phyloP scores from a whole-genome alignment of 2,797 vertebrate genomes.

The Crenuchus spilurus region DNA sequence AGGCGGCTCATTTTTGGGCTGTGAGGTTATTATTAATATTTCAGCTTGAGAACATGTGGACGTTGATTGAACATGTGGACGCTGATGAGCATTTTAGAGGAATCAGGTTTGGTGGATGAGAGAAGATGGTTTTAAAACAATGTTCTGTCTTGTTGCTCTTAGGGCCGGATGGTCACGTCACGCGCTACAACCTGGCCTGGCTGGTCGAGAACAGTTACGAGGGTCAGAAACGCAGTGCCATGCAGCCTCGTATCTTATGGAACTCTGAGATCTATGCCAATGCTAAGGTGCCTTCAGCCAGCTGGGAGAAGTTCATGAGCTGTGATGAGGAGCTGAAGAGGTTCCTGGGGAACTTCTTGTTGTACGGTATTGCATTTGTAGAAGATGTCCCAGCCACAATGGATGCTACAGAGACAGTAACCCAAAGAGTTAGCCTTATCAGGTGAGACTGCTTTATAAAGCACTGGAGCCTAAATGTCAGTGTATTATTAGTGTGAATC shows the following conservation, averaged over 20 bases:
- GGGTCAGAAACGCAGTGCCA: slow-evolving; percentile 74
- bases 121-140: no score
- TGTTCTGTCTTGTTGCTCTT: not conserved
- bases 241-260: slow-evolving; percentile 87
- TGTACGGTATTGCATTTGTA: slow-evolving; percentile 90
- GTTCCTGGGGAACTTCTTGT: slow-evolving; percentile 86
- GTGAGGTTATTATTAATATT: no score
- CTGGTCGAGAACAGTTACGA: slow-evolving; percentile 88
- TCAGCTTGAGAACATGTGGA: no score
- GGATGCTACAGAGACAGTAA: slow-evolving; percentile 83
- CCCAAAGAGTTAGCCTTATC: slow-evolving; percentile 87
- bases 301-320: slow-evolving; percentile 84
- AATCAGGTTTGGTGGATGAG: not conserved
- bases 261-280: slow-evolving; percentile 81
- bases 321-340: slow-evolving; percentile 83
- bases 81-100: no score
- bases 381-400: slow-evolving; percentile 85
- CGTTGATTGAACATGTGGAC: no score
- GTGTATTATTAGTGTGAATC: no score
- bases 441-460: slow-evolving; percentile 73
- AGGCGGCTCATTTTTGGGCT: no score
- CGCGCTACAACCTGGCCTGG: slow-evolving; percentile 85
- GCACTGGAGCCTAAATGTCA: no score
- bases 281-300: slow-evolving; percentile 73
- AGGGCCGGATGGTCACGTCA: slow-evolving; percentile 91